Evolutionary conservation across 2,113 vertebrate genomes (phyloP), one percentile per base, ranked within the genome.

Genomic region (Grammatotria lemairii): DNA sequence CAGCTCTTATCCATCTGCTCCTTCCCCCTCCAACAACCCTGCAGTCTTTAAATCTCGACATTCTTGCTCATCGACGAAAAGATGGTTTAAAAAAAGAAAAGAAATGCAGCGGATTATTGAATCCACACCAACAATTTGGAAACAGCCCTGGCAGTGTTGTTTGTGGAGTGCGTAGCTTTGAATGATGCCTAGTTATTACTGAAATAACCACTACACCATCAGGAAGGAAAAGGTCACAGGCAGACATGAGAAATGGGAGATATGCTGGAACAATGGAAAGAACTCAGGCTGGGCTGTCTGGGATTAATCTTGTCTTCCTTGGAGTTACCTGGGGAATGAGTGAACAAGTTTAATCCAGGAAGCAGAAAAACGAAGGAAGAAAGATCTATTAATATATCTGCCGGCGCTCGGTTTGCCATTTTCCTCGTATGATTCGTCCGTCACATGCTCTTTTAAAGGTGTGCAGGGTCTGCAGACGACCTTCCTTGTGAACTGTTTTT

Each of bases 1-100:
- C 82, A 78, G 83, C 85, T 55, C 63, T 92, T 91, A 92, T 94
- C 91, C 91, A 92, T 94, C 90, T 95, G 91, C 60, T 83, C 23
- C 88, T 85, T 88, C 47, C 31, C 19, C 14, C 45, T 82, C 42
- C 51, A 88, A 89, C 84, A 88, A 51, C 60, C 70, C 78, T 14
- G 14, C 55, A 84, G 75, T 54, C 75, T 84, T 92, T 90, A 89
- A 91, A 92, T 88, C 86, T 89, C 21, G 1, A 83, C 78, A 85
- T 88, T 92, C 45, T 75, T 49, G 73, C 47, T 82, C 85, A 83
- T 91, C 63, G 75, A 57, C 38, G 73, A 33, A 90, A 83, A 85
- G 19, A 65, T 8, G 33, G 33, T 68, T 68, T 3, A 87, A 31
- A 38, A 87, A 31, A 8, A 14, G 7, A 2, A 9, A 73, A 73